These are phyloP conservation scores for Odontocolon sp. DNA, from an alignment of 2,888 invertebrate species.

Conservation along the genomic window DNA sequence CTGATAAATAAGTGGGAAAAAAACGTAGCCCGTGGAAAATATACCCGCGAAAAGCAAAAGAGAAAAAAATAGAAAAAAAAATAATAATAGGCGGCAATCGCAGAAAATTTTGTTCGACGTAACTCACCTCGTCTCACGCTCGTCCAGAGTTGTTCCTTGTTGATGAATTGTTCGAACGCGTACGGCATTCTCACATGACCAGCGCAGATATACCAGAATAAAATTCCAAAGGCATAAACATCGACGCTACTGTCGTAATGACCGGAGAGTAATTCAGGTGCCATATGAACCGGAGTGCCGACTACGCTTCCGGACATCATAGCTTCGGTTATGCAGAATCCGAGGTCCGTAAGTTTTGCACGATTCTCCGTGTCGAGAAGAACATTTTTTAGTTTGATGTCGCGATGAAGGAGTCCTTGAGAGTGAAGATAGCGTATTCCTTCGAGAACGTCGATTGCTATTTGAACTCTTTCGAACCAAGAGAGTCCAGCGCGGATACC, in stretches of 20 bases:
- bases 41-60: too few relatives aligned
- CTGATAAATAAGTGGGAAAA: constrained; percentile 80
- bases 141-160: constrained; percentile 93
- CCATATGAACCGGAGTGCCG: constrained; percentile 95
- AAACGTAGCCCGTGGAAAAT: neutral
- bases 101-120: neutral
- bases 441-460: constrained; percentile 92
- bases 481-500: constrained; percentile 87
- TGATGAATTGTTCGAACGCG: constrained; percentile 91
- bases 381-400: constrained; percentile 95
- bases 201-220: constrained; percentile 95
- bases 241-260: constrained; percentile 92
- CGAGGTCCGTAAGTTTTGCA: constrained; percentile 92
- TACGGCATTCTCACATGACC: constrained; percentile 90
- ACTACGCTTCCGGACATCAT: constrained; percentile 95
- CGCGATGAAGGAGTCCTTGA: constrained; percentile 93
- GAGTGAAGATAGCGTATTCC: constrained; percentile 95
- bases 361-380: constrained; percentile 88
- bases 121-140: constrained; percentile 89
- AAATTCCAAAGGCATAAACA: constrained; percentile 94
- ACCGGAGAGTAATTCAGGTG: constrained; percentile 92
- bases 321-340: constrained; percentile 94
- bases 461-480: constrained; percentile 85
- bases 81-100: too few relatives aligned
- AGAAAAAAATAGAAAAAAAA: too few relatives aligned